Evolutionary conservation across 2,797 vertebrate species (phyloP).

Genomic region (Sebastolobus altivelis): DNA sequence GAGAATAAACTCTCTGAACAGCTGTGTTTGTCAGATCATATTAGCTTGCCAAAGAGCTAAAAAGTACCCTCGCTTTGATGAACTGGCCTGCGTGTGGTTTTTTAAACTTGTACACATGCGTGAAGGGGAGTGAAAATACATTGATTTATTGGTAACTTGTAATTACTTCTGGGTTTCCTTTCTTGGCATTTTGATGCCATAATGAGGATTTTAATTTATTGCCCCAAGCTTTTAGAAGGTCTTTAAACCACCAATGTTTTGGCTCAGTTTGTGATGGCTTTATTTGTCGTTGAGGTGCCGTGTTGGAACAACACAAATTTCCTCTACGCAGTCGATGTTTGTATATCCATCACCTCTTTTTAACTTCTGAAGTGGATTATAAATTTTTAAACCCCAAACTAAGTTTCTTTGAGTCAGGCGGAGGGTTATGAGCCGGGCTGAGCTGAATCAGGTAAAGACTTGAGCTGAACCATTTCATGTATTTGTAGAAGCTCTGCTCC

Average conservation of each 20-base stretch:
- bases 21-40: slow-evolving; percentile 85
- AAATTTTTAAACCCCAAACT: slow-evolving; percentile 51
- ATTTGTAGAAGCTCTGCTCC: slow-evolving; percentile 56
- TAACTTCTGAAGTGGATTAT: slow-evolving; percentile 61
- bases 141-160: slow-evolving; percentile 42
- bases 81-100: slow-evolving; percentile 42
- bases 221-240: slow-evolving; percentile 12
- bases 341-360: slow-evolving; percentile 39
- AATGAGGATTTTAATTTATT: slow-evolving; percentile 10
- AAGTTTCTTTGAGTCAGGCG: slow-evolving; percentile 65
- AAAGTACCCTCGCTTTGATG: slow-evolving; percentile 68
- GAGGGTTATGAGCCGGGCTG: slow-evolving; percentile 60
- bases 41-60: slow-evolving; percentile 76
- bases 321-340: slow-evolving; percentile 17
- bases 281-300: slow-evolving; percentile 23
- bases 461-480: slow-evolving; percentile 62
- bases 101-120: slow-evolving; percentile 9
- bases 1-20: slow-evolving; percentile 85
- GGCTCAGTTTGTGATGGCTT: slow-evolving; percentile 7
- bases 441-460: slow-evolving; percentile 74
- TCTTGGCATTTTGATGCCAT: slow-evolving; percentile 28
- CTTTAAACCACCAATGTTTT: neutral
- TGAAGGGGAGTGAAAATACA: slow-evolving; percentile 27
- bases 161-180: slow-evolving; percentile 37
- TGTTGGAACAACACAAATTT: slow-evolving; percentile 34